These are phyloP conservation scores for Vultur gryphus DNA, from an alignment of 2,797 vertebrate species.

Conservation along the genomic window DNA sequence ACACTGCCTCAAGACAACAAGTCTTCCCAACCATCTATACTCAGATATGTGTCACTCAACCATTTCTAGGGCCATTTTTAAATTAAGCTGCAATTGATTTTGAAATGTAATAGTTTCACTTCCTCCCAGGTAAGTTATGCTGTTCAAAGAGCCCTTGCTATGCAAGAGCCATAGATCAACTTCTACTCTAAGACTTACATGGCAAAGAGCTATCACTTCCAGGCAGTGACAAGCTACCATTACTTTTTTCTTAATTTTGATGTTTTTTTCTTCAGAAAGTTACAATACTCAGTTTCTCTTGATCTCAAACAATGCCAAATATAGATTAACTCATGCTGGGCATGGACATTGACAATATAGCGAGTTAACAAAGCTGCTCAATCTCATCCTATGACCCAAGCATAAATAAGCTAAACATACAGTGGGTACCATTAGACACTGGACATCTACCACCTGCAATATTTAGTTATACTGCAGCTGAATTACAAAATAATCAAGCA, in stretches of 20 bases:
- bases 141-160: neutral
- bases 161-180: neutral
- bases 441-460: neutral
- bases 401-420: conserved; percentile 14
- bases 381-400: neutral
- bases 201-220: neutral
- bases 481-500: neutral
- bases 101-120: neutral
- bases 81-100: neutral
- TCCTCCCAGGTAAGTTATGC: neutral
- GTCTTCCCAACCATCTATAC: neutral
- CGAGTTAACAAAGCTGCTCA: neutral
- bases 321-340: neutral
- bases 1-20: neutral
- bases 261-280: neutral
- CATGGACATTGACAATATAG: neutral
- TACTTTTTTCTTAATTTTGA: neutral
- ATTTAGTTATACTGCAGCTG: neutral
- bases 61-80: neutral
- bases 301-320: neutral
- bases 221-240: neutral
- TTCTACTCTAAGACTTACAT: neutral
- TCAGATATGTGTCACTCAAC: neutral
- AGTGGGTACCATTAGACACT: neutral
- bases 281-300: neutral